phyloP scores from a whole-genome alignment of 2,113 vertebrate species.

The Bostrychus sinensis region DNA sequence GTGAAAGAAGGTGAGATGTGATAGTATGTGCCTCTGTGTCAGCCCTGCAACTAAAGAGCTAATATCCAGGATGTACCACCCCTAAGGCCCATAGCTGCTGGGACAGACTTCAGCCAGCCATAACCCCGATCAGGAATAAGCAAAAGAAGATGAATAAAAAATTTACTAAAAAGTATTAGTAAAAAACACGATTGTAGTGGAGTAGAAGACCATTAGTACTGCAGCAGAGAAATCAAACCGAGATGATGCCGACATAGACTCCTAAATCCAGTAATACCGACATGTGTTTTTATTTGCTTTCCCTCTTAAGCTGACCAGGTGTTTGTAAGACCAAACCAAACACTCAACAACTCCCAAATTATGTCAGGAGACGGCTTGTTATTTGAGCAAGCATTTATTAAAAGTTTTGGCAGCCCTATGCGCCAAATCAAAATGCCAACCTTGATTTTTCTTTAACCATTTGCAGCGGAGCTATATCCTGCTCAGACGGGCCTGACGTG shows the following conservation, averaged over 20 bases:
- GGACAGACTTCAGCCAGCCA: too few relatives aligned
- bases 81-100: too few relatives aligned
- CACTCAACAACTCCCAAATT: constrained; percentile 33
- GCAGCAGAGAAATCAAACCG: constrained; percentile 13
- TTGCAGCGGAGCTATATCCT: constrained; percentile 59
- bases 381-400: constrained; percentile 65
- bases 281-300: constrained; percentile 47
- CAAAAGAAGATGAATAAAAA: too few relatives aligned
- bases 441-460: constrained; percentile 65
- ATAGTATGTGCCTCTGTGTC: too few relatives aligned
- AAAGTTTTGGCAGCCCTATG: constrained; percentile 32
- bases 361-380: constrained; percentile 49
- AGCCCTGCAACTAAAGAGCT: too few relatives aligned
- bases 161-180: too few relatives aligned
- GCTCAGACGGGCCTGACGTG: constrained; percentile 62
- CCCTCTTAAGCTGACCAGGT: constrained; percentile 53
- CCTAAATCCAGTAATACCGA: constrained; percentile 33
- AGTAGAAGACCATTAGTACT: neutral
- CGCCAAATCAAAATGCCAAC: constrained; percentile 62
- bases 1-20: too few relatives aligned
- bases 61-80: too few relatives aligned
- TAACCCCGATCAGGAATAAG: too few relatives aligned
- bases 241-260: constrained; percentile 12
- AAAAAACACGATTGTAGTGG: too few relatives aligned
- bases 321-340: constrained; percentile 51